Conservation (phyloP, 2,888 invertebrate species). For the Hydroisotoma schaefferi region DNA sequence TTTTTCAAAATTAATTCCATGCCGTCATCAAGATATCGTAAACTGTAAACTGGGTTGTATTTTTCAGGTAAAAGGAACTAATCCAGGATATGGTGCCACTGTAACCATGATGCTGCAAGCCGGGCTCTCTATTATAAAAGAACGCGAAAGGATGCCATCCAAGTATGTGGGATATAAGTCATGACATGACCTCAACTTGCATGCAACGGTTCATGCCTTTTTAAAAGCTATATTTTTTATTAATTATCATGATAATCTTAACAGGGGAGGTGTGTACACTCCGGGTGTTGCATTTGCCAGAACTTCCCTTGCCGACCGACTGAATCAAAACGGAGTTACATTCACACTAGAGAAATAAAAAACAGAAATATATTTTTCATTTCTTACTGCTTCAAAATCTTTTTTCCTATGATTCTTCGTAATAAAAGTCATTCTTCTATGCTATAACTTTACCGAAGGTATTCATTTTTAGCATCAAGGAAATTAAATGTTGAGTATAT, state of each 20-base stretch:
- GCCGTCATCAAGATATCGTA: too few species aligned
- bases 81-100: constrained; percentile 81
- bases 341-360: constrained; percentile 56
- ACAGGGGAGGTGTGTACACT: constrained; percentile 79
- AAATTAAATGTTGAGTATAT: too few species aligned
- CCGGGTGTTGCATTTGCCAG: constrained; percentile 81
- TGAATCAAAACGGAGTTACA: constrained; percentile 68
- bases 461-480: too few species aligned
- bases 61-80: constrained; percentile 59
- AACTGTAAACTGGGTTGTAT: too few species aligned
- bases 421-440: too few species aligned
- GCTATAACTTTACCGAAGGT: too few species aligned
- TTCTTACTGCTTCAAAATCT: too few species aligned
- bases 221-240: background rate
- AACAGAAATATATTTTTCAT: too few species aligned
- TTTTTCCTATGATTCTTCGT: too few species aligned
- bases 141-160: constrained; percentile 70
- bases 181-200: background rate
- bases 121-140: constrained; percentile 70
- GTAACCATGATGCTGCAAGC: constrained; percentile 67
- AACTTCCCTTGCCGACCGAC: constrained; percentile 70
- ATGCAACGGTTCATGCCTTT: background rate
- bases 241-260: constrained; percentile 28
- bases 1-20: too few species aligned
- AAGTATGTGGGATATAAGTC: constrained; percentile 56